phyloP scores from a whole-genome alignment of 2,888 invertebrate genomes.

The Lapara coniferarum region DNA sequence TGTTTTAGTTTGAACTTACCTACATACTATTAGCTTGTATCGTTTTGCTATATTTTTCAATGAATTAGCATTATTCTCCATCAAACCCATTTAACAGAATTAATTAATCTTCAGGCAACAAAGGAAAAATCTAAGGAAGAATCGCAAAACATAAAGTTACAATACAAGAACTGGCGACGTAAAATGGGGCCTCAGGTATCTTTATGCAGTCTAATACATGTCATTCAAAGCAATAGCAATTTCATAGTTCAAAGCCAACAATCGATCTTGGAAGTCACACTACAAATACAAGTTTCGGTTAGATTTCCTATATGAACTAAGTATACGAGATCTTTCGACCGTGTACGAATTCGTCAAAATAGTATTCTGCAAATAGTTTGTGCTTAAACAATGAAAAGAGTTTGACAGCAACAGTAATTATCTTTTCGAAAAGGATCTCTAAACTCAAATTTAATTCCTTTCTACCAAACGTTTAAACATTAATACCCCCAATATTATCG shows the following conservation, averaged over 20 bases:
- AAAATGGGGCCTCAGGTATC: conserved; percentile 47
- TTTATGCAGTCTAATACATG: background rate
- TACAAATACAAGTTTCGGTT: background rate
- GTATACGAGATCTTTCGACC: conserved; percentile 5
- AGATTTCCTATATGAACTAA: conserved; percentile 1
- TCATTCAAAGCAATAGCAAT: background rate
- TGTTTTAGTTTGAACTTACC: no score
- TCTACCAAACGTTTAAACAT: no score
- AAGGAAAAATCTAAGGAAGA: background rate
- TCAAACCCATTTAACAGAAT: no score
- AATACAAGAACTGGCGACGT: conserved; percentile 48
- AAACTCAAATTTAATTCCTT: no score
- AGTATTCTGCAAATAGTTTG: background rate
- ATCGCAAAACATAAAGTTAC: conserved; percentile 31
- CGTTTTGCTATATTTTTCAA: no score
- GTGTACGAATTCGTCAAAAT: background rate
- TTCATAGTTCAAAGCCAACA: conserved; percentile 3
- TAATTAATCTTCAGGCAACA: background rate
- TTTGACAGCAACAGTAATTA: no score
- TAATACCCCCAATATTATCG: background rate
- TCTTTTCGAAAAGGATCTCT: no score
- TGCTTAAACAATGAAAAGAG: no score
- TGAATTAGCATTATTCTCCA: no score
- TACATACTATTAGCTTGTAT: no score
- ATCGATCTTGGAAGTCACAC: no score